phyloP scores from a whole-genome alignment of 2,113 vertebrate genomes.

The Callithrix jacchus region DNA sequence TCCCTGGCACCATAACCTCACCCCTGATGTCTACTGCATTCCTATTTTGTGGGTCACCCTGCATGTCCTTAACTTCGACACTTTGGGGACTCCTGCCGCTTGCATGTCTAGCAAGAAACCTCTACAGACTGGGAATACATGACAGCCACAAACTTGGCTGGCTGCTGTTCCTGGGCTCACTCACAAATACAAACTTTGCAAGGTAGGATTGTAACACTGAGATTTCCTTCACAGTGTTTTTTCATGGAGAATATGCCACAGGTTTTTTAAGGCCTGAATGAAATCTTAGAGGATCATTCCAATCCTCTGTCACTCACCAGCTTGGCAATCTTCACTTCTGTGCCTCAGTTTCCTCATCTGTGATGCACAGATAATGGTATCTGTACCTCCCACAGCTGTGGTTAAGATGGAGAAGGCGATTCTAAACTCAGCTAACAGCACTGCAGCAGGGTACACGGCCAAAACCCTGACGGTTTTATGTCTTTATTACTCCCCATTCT shows the following conservation, averaged over 20 bases:
- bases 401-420: not conserved
- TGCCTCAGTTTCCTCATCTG: not conserved
- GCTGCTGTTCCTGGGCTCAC: not conserved
- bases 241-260: not conserved
- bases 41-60: not conserved
- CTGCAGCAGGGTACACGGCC: accelerated
- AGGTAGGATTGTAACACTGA: accelerated
- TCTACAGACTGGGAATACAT: not conserved
- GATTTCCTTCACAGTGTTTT: not conserved
- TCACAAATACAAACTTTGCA: accelerated
- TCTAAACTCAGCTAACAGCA: not conserved
- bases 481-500: not conserved
- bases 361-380: not conserved
- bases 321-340: not conserved
- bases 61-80: not conserved
- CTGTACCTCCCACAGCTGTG: not conserved
- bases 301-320: not conserved
- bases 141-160: accelerated
- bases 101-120: accelerated
- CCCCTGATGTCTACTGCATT: accelerated
- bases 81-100: accelerated
- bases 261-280: too few relatives aligned
- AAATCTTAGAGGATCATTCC: not conserved
- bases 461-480: not conserved
- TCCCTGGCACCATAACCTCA: not conserved